Percentiles rank a stretch among this genome's conserved stretches.
phyloP scores from a whole-genome alignment of 2,888 invertebrate species.

The Lasioglossum pauxillum region DNA sequence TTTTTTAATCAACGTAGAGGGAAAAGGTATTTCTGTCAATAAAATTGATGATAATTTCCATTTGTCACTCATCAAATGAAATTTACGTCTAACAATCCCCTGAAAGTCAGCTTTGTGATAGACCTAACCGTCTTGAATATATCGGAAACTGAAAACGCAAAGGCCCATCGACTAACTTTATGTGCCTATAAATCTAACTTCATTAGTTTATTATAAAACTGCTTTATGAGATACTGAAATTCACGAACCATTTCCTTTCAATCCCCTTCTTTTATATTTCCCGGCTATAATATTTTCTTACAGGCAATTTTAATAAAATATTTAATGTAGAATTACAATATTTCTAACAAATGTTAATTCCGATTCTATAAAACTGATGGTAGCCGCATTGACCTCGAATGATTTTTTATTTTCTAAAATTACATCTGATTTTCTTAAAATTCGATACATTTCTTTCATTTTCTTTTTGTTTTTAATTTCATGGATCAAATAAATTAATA shows the following conservation, averaged over 20 bases:
- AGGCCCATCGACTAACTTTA: slow-evolving; percentile 51
- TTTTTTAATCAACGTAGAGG: not conserved
- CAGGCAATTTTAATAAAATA: not conserved
- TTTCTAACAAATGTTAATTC: too few relatives aligned
- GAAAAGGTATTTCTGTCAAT: slow-evolving; percentile 11
- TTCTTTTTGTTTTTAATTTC: too few relatives aligned
- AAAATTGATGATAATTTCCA: slow-evolving; percentile 20
- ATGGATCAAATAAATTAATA: too few relatives aligned
- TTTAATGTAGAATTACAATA: too few relatives aligned
- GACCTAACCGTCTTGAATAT: slow-evolving; percentile 27
- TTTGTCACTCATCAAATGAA: slow-evolving; percentile 21
- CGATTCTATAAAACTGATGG: too few relatives aligned
- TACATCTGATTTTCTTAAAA: too few relatives aligned
- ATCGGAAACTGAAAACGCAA: slow-evolving; percentile 30
- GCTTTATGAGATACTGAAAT: slow-evolving; percentile 42
- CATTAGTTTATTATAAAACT: slow-evolving; percentile 46
- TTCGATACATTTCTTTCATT: too few relatives aligned
- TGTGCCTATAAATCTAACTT: slow-evolving; percentile 62
- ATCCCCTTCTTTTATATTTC: not conserved
- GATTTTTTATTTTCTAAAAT: too few relatives aligned
- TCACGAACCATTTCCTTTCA: slow-evolving; percentile 23
- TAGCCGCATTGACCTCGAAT: too few relatives aligned
- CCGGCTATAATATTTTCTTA: not conserved
- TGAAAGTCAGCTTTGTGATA: slow-evolving; percentile 43
- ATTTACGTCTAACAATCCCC: slow-evolving; percentile 22